Base-by-base conservation (phyloP, 2,888 invertebrate genomes). In the Aricia artaxerxes region DNA sequence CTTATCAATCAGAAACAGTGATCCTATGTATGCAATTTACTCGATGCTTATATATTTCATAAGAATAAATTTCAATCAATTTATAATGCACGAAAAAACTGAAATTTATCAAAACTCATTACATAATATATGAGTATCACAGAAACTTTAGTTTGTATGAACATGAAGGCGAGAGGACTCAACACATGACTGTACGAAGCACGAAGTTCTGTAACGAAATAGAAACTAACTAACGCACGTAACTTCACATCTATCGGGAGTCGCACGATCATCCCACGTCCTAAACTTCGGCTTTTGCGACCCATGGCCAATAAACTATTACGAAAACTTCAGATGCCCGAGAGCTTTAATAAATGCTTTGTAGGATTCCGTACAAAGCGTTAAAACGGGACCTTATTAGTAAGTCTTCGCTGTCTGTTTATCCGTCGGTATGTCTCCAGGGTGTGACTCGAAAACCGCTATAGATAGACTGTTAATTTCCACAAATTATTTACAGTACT, bases 231-330 rank as follows among this genome's bases (percentile, higher is more conserved):
- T 76, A 6, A 13, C 49, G 35, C 53, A n/a, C 35, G 1, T 69
- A 79, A 79, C 69, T 76, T 57, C 13, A 44, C 5, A 35, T 57
- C 44, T 77, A n/a, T 73, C 53, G 60, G 78, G 11, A 78, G 81
- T 77, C 31, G 44, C 72, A 78, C 79, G 73, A 77, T 72, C 78
- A 61, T 77, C 80, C 78, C 79, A 44, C 78, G 78, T 81, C 79
- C 49, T 77, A 75, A 78, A 80, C 78, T 80, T 80, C 40, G 72
- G 79, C 73, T 78, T 76, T 69, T 76, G 79, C 53, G 77, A 79
- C 61, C 80, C 82, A 78, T 80, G 73, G 80, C 76, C 80, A 80
- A 79, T 82, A 80, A 82, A 82, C 80, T 82, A 80, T 80, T 77
- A 73, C 49, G 76, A 49, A 69, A 78, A 73, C 80, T 57, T 53